Conservation (phyloP, 2,113 vertebrate species). For the Octodon degus region DNA sequence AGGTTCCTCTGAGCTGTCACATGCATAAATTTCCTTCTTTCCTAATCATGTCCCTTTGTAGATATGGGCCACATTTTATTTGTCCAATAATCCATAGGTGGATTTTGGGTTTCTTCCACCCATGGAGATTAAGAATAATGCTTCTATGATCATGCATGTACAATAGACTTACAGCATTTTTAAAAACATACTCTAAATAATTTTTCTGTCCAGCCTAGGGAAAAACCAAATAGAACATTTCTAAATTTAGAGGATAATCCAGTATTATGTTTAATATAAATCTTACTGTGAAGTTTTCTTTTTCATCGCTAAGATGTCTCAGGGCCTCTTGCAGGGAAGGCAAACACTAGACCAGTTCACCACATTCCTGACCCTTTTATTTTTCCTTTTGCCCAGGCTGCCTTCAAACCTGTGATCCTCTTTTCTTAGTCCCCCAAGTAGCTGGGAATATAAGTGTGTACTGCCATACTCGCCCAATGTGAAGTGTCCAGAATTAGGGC, state of each 20-base stretch:
- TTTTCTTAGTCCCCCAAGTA: background rate
- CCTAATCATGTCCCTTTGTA: background rate
- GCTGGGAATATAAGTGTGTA: background rate
- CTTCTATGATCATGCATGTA: background rate
- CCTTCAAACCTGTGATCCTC: background rate
- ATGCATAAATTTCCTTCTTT: background rate
- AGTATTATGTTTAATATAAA: background rate
- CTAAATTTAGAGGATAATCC: background rate
- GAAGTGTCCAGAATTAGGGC: constrained; percentile 36
- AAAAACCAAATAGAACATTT: background rate
- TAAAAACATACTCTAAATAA: background rate
- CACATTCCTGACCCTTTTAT: background rate
- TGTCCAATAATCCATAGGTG: background rate
- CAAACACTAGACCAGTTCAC: background rate
- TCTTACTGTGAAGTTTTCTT: background rate
- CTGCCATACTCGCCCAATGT: background rate
- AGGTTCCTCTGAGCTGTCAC: background rate
- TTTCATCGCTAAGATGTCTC: background rate
- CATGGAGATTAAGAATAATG: background rate
- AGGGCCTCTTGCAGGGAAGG: background rate
- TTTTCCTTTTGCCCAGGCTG: background rate
- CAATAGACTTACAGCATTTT: constrained; percentile 14
- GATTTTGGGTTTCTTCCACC: background rate
- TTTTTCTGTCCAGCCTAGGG: background rate
- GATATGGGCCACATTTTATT: background rate